Evolutionary conservation across 1,140 invertebrate species (phyloP).

Genomic region (Heterodera schachtii): DNA sequence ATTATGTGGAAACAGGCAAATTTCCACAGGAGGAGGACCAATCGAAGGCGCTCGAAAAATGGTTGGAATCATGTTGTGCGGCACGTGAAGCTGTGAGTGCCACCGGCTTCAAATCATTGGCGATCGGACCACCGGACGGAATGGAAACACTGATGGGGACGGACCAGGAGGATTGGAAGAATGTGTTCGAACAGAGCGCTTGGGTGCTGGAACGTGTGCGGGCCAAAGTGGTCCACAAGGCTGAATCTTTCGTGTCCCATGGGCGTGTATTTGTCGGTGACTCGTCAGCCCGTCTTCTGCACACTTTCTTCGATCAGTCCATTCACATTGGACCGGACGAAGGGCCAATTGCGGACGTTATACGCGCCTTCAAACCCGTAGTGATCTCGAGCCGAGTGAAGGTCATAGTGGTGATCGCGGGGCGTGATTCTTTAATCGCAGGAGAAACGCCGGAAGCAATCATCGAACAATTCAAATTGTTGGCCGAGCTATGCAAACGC

Average conservation of each 20-base stretch:
- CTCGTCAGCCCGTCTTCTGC: neutral
- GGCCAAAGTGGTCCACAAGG: neutral
- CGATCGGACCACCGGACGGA: neutral
- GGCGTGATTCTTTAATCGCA: slow-evolving; percentile 6
- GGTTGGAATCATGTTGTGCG: too few relatives aligned
- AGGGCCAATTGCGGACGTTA: neutral
- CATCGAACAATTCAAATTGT: neutral
- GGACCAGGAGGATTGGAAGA: slow-evolving; percentile 1
- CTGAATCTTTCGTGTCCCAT: neutral
- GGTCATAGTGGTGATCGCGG: neutral
- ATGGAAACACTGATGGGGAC: neutral
- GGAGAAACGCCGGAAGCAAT: slow-evolving; percentile 18
- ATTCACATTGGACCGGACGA: slow-evolving; percentile 2
- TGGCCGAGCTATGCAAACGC: neutral
- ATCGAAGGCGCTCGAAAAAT: too few relatives aligned
- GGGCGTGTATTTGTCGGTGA: slow-evolving; percentile 4
- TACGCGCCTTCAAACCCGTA: neutral
- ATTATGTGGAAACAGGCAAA: too few relatives aligned
- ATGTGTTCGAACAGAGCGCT: neutral
- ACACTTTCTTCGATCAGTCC: slow-evolving; percentile 2
- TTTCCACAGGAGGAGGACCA: too few relatives aligned
- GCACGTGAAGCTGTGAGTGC: too few relatives aligned
- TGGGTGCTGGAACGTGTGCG: slow-evolving; percentile 5
- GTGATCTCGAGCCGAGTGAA: slow-evolving; percentile 2
- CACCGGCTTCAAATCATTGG: too few relatives aligned